Percentiles rank a stretch among this genome's conserved stretches.
Conservation (phyloP, 2,888 invertebrate genomes). For the Xestia rhomboidea region DNA sequence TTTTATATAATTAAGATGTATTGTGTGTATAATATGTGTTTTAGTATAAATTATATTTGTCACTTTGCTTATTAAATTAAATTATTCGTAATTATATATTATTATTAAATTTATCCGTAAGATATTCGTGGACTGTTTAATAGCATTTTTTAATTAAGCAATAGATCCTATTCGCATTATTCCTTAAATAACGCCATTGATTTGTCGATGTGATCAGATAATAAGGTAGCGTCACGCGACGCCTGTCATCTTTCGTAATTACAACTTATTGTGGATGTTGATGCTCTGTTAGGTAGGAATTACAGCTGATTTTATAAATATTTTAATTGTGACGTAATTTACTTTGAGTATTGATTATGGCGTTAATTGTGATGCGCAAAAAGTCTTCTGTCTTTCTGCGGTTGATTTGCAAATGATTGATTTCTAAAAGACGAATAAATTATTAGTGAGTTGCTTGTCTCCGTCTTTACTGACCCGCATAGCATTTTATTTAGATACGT, state of each 20-base stretch:
- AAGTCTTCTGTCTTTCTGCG: not conserved
- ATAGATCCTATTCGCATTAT: not conserved
- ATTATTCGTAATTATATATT: too few relatives aligned
- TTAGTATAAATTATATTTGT: too few relatives aligned
- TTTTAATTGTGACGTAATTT: conserved; percentile 16
- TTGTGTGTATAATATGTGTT: too few relatives aligned
- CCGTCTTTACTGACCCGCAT: not conserved
- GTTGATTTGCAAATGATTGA: not conserved
- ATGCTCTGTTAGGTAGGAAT: conserved; percentile 1
- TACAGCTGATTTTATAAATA: conserved; percentile 8
- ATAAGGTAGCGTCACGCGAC: conserved; percentile 19
- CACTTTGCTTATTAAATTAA: too few relatives aligned
- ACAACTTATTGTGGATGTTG: not conserved
- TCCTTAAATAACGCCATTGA: conserved; percentile 5
- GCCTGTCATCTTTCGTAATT: conserved; percentile 21
- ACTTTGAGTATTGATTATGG: not conserved
- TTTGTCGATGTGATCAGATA: conserved; percentile 34
- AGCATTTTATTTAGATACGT: not conserved
- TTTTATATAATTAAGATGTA: too few relatives aligned
- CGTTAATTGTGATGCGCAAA: not conserved
- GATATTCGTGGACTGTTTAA: too few relatives aligned
- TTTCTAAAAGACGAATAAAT: not conserved
- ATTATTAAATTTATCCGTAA: too few relatives aligned
- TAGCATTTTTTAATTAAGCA: too few relatives aligned
- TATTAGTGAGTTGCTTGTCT: not conserved